These are phyloP conservation scores for Leuciscus waleckii DNA, from an alignment of 2,797 vertebrate species.

Conservation along the genomic window DNA sequence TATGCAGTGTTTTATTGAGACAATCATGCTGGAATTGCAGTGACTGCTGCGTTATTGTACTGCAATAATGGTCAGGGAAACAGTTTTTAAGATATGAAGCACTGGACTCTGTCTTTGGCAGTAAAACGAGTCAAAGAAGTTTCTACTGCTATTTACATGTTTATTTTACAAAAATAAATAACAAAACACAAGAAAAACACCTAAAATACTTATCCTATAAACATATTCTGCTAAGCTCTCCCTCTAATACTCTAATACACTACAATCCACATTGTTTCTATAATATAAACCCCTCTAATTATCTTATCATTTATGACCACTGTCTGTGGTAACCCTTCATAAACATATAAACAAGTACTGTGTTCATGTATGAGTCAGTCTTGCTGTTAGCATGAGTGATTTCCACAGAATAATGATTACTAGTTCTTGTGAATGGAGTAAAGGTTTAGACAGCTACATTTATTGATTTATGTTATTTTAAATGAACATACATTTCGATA, in stretches of 20 bases:
- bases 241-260: background rate
- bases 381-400: background rate
- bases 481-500: background rate
- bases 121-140: background rate
- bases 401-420: background rate
- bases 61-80: background rate
- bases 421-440: background rate
- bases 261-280: background rate
- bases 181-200: constrained; percentile 13
- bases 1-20: background rate
- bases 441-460: background rate
- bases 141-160: constrained; percentile 25
- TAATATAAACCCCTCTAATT: background rate
- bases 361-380: background rate
- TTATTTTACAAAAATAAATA: constrained; percentile 46
- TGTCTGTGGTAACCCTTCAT: background rate
- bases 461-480: background rate
- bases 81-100: background rate
- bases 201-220: background rate
- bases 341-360: background rate
- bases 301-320: background rate
- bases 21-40: constrained; percentile 21
- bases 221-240: background rate
- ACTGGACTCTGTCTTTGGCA: background rate
- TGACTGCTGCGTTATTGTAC: background rate